Percentiles rank a stretch among this genome's conserved stretches.
Evolutionary conservation across 2,797 vertebrate genomes (phyloP).

Genomic region (Syndactyla subalaris): DNA sequence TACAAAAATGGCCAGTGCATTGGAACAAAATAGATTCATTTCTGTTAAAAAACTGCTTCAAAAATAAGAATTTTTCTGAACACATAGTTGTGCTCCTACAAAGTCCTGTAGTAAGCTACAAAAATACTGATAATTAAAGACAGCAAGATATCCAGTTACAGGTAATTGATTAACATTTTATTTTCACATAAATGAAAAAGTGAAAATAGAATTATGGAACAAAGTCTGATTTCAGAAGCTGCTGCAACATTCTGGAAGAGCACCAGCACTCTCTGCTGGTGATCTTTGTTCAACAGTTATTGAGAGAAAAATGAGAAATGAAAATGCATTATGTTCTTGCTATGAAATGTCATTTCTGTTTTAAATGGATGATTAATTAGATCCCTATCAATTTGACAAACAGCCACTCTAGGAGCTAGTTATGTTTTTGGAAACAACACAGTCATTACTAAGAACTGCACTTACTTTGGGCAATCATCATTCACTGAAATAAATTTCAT

Average conservation of each 20-base stretch:
- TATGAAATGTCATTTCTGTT: not conserved
- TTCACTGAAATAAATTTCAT: constrained; percentile 8
- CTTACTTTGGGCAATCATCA: not conserved
- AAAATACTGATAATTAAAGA: not conserved
- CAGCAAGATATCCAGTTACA: constrained; percentile 3
- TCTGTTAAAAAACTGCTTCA: not conserved
- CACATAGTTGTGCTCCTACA: not conserved
- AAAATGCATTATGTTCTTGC: not conserved
- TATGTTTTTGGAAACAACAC: not conserved
- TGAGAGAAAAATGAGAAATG: not conserved
- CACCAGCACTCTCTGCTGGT: constrained; percentile 62
- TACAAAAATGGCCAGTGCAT: not conserved
- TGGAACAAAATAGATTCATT: not conserved
- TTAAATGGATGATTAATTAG: not conserved
- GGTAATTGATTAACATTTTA: constrained; percentile 21
- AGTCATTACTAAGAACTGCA: not conserved
- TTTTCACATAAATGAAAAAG: constrained; percentile 10
- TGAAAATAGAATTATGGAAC: constrained; percentile 9
- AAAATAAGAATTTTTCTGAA: not conserved
- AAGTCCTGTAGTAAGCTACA: not conserved
- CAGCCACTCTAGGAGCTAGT: not conserved
- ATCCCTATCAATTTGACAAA: not conserved
- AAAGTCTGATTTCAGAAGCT: not conserved
- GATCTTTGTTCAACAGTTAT: not conserved
- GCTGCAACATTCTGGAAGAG: not conserved